phyloP scores from a whole-genome alignment of 2,797 vertebrate genomes.

The Molossus alvarezi region DNA sequence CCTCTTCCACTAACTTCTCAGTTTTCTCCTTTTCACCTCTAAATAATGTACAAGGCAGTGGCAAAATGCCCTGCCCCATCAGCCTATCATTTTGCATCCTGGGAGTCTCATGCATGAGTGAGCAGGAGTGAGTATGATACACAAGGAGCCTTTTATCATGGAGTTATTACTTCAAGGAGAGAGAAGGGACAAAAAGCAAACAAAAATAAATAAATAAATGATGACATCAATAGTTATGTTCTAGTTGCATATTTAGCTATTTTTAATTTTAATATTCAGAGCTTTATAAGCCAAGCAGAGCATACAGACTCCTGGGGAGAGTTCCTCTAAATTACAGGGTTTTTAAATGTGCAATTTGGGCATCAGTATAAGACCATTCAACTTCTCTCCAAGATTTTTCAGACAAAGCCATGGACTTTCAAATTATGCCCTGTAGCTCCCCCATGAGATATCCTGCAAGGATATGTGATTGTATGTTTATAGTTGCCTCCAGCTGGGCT shows the following conservation, averaged over 20 bases:
- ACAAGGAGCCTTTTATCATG: neutral
- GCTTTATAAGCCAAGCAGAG: slow-evolving; percentile 58
- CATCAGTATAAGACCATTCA: slow-evolving; percentile 72
- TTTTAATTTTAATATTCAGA: slow-evolving; percentile 71
- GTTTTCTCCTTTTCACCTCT: slow-evolving; percentile 58
- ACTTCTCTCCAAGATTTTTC: slow-evolving; percentile 25
- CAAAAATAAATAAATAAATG: slow-evolving; percentile 2
- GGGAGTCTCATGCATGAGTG: neutral
- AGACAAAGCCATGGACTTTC: slow-evolving; percentile 35
- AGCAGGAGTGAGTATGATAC: neutral
- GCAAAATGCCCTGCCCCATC: slow-evolving; percentile 30
- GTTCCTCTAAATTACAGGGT: slow-evolving; percentile 68
- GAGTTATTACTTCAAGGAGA: slow-evolving; percentile 48
- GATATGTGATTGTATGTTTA: neutral
- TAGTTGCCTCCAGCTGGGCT: slow-evolving; percentile 54
- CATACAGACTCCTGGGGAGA: slow-evolving; percentile 20
- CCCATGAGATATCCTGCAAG: slow-evolving; percentile 51
- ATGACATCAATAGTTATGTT: slow-evolving; percentile 71
- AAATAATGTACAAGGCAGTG: slow-evolving; percentile 73
- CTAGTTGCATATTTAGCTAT: slow-evolving; percentile 51
- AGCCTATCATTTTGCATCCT: slow-evolving; percentile 69
- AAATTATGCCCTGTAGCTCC: slow-evolving; percentile 69
- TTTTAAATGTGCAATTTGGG: slow-evolving; percentile 67
- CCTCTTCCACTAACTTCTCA: slow-evolving; percentile 31
- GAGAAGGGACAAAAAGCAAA: neutral